Conservation (phyloP, 1,140 invertebrate species). For the Battus philenor region DNA sequence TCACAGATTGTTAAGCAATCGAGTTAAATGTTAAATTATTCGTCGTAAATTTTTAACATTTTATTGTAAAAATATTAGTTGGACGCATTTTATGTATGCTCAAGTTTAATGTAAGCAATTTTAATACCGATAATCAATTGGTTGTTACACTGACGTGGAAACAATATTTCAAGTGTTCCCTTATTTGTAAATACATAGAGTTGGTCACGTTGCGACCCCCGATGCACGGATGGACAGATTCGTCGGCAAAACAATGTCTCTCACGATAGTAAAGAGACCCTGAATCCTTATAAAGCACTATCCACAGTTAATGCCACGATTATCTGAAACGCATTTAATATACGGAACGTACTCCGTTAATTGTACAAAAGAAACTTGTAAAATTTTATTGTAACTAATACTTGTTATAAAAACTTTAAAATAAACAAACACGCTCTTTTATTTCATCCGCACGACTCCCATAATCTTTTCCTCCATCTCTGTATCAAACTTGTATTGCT, state of each 20-base stretch:
- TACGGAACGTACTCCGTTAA: constrained; percentile 53
- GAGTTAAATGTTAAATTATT: constrained; percentile 7
- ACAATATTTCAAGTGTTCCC: constrained; percentile 15
- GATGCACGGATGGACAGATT: constrained; percentile 59
- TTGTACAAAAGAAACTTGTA: constrained; percentile 72
- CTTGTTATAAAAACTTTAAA: constrained; percentile 71
- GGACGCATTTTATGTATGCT: constrained; percentile 15
- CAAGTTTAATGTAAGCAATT: constrained; percentile 15
- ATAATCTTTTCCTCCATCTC: no score
- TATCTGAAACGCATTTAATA: constrained; percentile 56
- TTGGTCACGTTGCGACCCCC: constrained; percentile 34
- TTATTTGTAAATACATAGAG: constrained; percentile 25
- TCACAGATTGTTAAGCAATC: constrained; percentile 1
- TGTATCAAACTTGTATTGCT: no score
- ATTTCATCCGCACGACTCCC: no score
- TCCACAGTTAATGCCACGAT: constrained; percentile 58
- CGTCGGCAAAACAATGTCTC: constrained; percentile 22
- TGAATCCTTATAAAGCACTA: constrained; percentile 57
- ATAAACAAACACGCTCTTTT: constrained; percentile 35
- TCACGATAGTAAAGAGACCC: constrained; percentile 48
- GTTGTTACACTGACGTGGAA: constrained; percentile 9
- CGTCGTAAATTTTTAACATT: constrained; percentile 9
- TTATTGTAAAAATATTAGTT: constrained; percentile 1
- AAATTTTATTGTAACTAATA: constrained; percentile 73
- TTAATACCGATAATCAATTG: constrained; percentile 16